Percentiles rank a stretch among this genome's conserved stretches.
phyloP scores from a whole-genome alignment of 2,113 vertebrate species.

The Brachypodius melanocephalos region DNA sequence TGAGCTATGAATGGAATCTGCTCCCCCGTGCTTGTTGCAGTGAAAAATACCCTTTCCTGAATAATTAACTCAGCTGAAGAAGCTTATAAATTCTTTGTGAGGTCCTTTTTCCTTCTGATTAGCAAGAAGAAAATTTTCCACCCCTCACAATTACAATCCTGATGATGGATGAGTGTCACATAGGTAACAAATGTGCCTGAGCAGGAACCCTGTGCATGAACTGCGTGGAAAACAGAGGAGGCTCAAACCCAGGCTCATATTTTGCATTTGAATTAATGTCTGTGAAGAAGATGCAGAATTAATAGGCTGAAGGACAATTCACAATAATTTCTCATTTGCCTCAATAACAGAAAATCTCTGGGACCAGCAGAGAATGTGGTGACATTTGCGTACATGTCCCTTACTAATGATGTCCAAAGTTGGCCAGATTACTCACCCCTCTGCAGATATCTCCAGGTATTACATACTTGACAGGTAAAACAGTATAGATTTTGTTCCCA shows the following conservation, averaged over 20 bases:
- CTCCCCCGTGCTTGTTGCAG: neutral
- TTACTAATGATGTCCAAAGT: neutral
- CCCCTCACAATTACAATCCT: neutral
- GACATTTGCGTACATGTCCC: neutral
- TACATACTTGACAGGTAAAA: neutral
- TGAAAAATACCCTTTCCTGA: slow-evolving; percentile 26
- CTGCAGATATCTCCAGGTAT: neutral
- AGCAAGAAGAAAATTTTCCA: neutral
- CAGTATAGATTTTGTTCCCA: neutral
- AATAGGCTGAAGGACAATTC: neutral
- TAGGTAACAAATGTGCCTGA: slow-evolving; percentile 1
- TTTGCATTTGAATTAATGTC: neutral
- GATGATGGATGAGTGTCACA: neutral
- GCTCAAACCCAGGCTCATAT: neutral
- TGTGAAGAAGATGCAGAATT: neutral
- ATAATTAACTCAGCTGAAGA: slow-evolving; percentile 45
- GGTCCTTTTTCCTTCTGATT: neutral
- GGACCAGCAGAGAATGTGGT: fast-evolving
- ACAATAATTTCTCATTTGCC: neutral
- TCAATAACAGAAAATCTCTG: neutral
- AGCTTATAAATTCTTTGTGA: neutral
- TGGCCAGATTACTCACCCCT: neutral
- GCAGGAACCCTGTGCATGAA: neutral
- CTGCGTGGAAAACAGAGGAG: neutral
- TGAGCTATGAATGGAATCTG: slow-evolving; percentile 42